Evolutionary conservation across 2,797 vertebrate genomes (phyloP).

Genomic region (Pitangus sulphuratus): DNA sequence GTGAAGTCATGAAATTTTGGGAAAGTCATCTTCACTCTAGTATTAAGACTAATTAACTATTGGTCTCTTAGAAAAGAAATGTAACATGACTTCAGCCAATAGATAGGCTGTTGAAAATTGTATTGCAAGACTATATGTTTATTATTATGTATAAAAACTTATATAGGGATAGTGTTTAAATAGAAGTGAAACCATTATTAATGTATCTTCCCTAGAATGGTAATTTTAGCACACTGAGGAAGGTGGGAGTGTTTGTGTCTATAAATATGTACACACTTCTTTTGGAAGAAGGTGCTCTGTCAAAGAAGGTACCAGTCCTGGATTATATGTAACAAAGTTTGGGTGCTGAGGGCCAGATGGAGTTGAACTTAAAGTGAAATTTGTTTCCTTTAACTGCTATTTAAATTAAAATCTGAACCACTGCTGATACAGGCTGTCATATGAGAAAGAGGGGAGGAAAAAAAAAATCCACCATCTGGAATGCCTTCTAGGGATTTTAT

Average conservation of each 20-base stretch:
- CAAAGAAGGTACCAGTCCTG: background rate
- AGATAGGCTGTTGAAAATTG: background rate
- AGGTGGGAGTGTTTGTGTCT: rapidly evolving
- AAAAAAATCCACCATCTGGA: background rate
- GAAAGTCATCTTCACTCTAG: background rate
- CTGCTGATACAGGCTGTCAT: background rate
- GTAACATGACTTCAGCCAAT: background rate
- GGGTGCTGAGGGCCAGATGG: background rate
- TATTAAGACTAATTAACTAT: background rate
- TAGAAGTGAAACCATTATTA: background rate
- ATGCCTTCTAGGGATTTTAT: background rate
- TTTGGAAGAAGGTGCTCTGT: background rate
- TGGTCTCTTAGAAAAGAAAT: background rate
- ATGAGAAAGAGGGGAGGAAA: background rate
- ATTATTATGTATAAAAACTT: background rate
- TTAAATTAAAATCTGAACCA: background rate
- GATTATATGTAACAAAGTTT: background rate
- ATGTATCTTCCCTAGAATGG: background rate
- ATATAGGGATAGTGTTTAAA: background rate
- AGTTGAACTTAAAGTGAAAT: background rate
- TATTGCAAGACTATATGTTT: background rate
- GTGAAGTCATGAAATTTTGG: background rate
- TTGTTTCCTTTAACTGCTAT: background rate
- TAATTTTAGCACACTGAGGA: background rate
- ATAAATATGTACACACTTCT: background rate